Conservation (phyloP, 2,888 invertebrate genomes). For the Cephalotes varians region DNA sequence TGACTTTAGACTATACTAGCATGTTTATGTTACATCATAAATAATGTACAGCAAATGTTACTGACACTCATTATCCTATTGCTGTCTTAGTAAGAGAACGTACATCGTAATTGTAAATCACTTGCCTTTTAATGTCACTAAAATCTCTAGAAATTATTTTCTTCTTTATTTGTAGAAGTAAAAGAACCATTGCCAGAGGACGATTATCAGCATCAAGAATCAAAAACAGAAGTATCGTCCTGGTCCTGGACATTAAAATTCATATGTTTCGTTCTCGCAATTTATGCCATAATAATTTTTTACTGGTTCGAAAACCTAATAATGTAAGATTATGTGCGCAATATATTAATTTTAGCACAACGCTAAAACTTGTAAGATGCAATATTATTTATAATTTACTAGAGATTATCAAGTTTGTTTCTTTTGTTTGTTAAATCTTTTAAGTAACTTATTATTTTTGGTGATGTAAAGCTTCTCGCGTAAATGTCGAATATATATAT, state of each 20-base stretch:
- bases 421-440: not conserved
- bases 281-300: constrained; percentile 77
- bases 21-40: not conserved
- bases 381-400: not conserved
- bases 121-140: not conserved
- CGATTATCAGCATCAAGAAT: constrained; percentile 75
- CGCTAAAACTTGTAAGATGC: not conserved
- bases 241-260: constrained; percentile 53
- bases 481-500: not conserved
- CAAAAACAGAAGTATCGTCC: constrained; percentile 64
- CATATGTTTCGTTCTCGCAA: constrained; percentile 60
- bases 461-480: not conserved
- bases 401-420: not conserved
- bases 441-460: not conserved
- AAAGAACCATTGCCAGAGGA: constrained; percentile 66
- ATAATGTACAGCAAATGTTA: not conserved
- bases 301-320: constrained; percentile 40
- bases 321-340: not conserved
- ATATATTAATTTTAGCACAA: not conserved
- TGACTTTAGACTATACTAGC: not conserved
- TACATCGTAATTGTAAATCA: not conserved
- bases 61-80: too few relatives aligned
- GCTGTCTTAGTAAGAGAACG: not conserved
- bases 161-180: constrained; percentile 14
- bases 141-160: not conserved